These are phyloP conservation scores for Drosophila kurseongensis DNA, from an alignment of 1,140 invertebrate species.

Conservation along the genomic window DNA sequence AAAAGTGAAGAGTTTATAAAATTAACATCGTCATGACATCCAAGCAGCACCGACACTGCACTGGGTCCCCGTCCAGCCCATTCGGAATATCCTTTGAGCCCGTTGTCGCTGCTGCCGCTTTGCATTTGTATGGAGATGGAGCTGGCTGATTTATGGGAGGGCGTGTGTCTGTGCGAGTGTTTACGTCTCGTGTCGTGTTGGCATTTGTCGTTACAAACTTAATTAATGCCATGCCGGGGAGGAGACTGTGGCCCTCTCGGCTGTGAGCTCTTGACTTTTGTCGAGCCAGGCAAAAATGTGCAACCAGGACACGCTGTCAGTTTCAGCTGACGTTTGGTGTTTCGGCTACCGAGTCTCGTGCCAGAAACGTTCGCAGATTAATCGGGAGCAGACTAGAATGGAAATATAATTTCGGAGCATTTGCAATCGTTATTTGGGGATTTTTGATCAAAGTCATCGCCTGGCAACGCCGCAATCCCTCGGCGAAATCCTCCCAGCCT, in stretches of 20 bases:
- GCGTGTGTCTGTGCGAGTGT: conserved; percentile 30
- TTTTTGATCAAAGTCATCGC: conserved; percentile 30
- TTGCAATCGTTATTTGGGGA: conserved; percentile 25
- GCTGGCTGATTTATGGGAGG: conserved; percentile 40
- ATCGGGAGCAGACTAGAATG: conserved; percentile 22
- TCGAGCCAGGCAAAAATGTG: conserved; percentile 48
- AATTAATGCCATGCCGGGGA: conserved; percentile 60
- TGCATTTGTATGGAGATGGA: conserved; percentile 53
- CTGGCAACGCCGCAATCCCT: conserved; percentile 33
- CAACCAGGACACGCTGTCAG: conserved; percentile 59
- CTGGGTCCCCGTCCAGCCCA: conserved; percentile 6
- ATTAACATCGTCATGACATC: conserved; percentile 80
- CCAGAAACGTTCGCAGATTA: conserved; percentile 18
- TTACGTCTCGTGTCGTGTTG: conserved; percentile 64
- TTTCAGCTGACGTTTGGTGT: conserved; percentile 51
- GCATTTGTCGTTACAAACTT: conserved; percentile 77
- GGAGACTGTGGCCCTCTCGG: background rate
- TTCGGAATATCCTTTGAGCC: conserved; percentile 53
- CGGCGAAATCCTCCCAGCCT: conserved; percentile 8
- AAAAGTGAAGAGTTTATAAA: conserved; percentile 79
- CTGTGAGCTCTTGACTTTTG: conserved; percentile 61
- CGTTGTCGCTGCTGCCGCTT: conserved; percentile 43
- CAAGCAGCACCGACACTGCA: conserved; percentile 38
- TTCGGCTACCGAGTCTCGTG: conserved; percentile 11
- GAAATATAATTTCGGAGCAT: conserved; percentile 26